phyloP scores from a whole-genome alignment of 2,888 invertebrate genomes.

The Tipula lateralis region DNA sequence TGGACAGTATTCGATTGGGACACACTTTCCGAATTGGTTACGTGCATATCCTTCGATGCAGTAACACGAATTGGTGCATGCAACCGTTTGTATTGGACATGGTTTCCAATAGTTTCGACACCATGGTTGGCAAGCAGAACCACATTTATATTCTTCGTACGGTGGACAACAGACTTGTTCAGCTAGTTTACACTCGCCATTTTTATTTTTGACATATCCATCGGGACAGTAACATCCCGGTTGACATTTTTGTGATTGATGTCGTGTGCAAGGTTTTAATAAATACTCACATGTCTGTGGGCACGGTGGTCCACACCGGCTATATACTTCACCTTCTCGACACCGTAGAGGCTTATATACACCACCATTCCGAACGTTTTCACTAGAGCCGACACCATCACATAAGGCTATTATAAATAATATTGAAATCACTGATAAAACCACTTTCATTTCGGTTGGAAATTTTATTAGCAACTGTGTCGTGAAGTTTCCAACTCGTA shows the following conservation, averaged over 20 bases:
- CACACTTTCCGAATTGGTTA: background rate
- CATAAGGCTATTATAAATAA: background rate
- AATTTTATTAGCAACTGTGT: background rate
- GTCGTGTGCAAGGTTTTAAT: background rate
- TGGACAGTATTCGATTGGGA: background rate
- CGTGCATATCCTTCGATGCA: background rate
- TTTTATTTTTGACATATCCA: background rate
- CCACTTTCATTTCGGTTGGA: background rate
- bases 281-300: background rate
- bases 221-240: background rate
- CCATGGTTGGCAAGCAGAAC: background rate
- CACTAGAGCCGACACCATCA: background rate
- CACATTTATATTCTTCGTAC: background rate
- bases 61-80: background rate
- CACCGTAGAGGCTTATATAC: background rate
- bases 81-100: background rate
- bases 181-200: background rate
- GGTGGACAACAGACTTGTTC: background rate
- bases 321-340: background rate
- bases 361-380: background rate
- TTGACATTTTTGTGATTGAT: background rate
- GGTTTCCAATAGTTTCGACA: slow-evolving; percentile 5
- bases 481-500: background rate
- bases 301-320: background rate
- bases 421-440: background rate